These are phyloP conservation scores for Cuculus canorus DNA, from an alignment of 2,797 vertebrate genomes.

Conservation along the genomic window DNA sequence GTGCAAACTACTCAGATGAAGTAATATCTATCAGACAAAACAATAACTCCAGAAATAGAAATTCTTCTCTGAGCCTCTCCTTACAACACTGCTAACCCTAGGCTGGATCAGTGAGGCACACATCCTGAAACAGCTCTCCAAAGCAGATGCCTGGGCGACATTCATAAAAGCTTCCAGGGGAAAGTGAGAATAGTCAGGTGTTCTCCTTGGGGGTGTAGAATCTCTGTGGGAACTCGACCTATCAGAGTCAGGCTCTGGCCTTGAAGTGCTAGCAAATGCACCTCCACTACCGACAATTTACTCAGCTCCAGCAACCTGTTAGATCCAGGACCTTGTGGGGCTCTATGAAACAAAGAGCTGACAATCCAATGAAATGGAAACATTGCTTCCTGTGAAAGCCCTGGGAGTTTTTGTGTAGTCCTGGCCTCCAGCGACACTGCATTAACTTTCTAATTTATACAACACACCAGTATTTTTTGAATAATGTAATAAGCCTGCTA, in stretches of 20 bases:
- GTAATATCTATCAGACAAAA: not conserved
- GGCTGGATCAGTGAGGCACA: not conserved
- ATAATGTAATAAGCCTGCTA: not conserved
- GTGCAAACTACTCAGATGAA: not conserved
- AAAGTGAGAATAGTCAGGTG: not conserved
- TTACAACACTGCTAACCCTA: not conserved
- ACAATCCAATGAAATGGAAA: not conserved
- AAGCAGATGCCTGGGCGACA: not conserved
- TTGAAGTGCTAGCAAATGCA: not conserved
- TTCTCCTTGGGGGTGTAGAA: not conserved
- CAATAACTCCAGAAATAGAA: not conserved
- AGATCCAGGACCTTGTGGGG: not conserved
- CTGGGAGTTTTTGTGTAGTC: not conserved
- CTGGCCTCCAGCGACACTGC: not conserved
- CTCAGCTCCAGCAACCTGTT: not conserved
- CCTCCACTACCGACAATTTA: not conserved
- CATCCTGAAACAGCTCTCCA: not conserved
- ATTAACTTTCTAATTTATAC: slow-evolving; percentile 27
- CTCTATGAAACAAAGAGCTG: not conserved
- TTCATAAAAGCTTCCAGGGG: not conserved
- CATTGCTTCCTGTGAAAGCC: not conserved
- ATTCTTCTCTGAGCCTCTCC: not conserved
- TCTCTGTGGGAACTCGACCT: not conserved
- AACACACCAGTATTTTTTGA: not conserved
- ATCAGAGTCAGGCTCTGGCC: not conserved